Base-by-base conservation (phyloP, 2,113 vertebrate genomes). In the Zeus faber region DNA sequence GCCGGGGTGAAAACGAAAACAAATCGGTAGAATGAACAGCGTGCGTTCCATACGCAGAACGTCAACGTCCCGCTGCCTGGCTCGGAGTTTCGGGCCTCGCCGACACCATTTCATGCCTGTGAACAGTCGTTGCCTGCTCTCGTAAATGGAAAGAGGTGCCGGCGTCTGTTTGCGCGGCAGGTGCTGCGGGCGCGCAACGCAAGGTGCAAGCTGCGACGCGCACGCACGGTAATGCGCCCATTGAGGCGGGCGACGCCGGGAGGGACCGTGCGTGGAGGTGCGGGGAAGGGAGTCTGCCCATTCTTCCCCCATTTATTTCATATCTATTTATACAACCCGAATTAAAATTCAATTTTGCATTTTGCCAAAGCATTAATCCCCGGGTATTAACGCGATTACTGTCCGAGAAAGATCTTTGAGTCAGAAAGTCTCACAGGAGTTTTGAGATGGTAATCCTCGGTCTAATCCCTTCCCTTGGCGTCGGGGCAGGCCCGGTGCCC, bases 381-480 rank as follows among this genome's bases (percentile, higher is more conserved):
- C 76, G 71, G 85, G 72, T 72, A 81, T 86, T 89, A 90, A 91
- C 88, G 88, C 44, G 78, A 93, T 93, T 90, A 91, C 81, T 54
- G 64, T 60, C 53, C 54, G 41, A 74, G 67, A 79, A 81, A 76
- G 81, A 91, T 91, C 88, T 90, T 85, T 89, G 86, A 91, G 88
- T 88, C 88, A 90, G 87, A 90, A 87, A 91, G 74, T 90, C 88
- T 91, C 89, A 83, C 77, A 43, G 67, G 83, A 89, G 89, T 93
- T 93, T 89, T 81, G 75, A 92, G 91, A 92, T 89, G 91, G 91
- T 94, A 94, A 94, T 94, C 91, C 90, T 60, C 80, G 76, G 68
- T 85, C 82, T 92, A 92, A 94, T 92, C 92, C 89, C 53, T 87
- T 85, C 83, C 76, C 70, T 85, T 88, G 85, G 88, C 75, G 41